Conservation (phyloP, 2,113 vertebrate species). For the Pterophyllum scalare region DNA sequence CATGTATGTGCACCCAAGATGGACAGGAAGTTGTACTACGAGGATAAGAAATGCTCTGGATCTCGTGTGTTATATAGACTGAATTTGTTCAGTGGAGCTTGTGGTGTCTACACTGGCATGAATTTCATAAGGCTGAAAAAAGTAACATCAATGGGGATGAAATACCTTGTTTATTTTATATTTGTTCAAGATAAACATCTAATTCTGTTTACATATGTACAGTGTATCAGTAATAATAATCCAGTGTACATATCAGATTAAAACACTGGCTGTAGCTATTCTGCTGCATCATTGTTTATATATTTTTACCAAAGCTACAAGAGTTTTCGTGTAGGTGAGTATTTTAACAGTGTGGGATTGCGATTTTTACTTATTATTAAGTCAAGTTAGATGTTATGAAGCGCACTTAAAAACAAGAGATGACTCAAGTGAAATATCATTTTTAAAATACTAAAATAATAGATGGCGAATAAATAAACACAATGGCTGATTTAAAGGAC, state of each 20-base stretch:
- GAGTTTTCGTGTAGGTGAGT: background rate
- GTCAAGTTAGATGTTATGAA: background rate
- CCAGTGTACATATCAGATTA: background rate
- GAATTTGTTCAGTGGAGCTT: no score
- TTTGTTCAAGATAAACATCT: background rate
- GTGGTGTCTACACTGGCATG: no score
- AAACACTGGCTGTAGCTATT: background rate
- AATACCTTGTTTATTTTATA: background rate
- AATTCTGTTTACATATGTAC: background rate
- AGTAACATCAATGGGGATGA: background rate
- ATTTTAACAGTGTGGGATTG: background rate
- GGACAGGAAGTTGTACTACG: no score
- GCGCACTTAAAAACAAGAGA: background rate
- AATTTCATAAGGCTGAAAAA: no score
- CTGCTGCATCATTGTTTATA: background rate
- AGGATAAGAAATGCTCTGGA: no score
- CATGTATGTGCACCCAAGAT: no score
- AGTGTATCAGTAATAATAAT: background rate
- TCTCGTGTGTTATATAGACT: no score
- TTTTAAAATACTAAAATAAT: background rate
- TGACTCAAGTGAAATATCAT: accelerated
- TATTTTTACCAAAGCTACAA: background rate
- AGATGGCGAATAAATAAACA: background rate
- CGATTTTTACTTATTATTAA: background rate
- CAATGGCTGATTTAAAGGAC: background rate